A percentile compares a stretch with the other conserved stretches of the same genome.
Evolutionary conservation across 2,113 vertebrate species (phyloP).

Genomic region (Phocoena phocoena): DNA sequence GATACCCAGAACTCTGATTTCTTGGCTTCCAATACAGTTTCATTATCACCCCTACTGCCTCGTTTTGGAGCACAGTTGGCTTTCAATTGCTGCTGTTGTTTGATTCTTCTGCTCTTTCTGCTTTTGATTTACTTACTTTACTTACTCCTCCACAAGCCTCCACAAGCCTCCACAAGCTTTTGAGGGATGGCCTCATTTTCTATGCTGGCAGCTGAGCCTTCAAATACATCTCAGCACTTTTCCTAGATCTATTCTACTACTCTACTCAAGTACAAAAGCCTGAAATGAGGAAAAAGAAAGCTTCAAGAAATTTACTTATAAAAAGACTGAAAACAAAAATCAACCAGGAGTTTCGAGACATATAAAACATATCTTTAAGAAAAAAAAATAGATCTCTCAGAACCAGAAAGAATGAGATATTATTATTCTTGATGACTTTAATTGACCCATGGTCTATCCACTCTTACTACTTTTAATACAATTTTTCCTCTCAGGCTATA

Average conservation of each 20-base stretch:
- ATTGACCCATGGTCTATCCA: neutral
- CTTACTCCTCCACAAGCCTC: neutral
- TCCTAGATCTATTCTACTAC: neutral
- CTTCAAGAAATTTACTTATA: neutral
- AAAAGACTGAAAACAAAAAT: neutral
- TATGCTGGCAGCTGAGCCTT: neutral
- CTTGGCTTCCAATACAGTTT: neutral
- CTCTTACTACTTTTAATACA: neutral
- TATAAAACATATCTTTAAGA: neutral
- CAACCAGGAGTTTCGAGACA: neutral
- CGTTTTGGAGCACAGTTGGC: neutral
- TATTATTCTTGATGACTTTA: neutral
- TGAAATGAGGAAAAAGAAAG: neutral
- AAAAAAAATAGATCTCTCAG: constrained; percentile 23
- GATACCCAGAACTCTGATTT: neutral
- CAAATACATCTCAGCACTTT: neutral
- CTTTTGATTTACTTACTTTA: neutral
- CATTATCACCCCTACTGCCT: neutral
- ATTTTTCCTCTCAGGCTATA: neutral
- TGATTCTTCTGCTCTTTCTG: neutral
- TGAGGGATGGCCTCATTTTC: neutral
- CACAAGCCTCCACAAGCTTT: neutral
- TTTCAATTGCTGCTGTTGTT: neutral
- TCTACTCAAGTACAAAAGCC: neutral
- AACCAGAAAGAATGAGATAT: neutral